Evolutionary conservation across 2,797 vertebrate genomes (phyloP).

Genomic region (Triplophysa bombifrons): DNA sequence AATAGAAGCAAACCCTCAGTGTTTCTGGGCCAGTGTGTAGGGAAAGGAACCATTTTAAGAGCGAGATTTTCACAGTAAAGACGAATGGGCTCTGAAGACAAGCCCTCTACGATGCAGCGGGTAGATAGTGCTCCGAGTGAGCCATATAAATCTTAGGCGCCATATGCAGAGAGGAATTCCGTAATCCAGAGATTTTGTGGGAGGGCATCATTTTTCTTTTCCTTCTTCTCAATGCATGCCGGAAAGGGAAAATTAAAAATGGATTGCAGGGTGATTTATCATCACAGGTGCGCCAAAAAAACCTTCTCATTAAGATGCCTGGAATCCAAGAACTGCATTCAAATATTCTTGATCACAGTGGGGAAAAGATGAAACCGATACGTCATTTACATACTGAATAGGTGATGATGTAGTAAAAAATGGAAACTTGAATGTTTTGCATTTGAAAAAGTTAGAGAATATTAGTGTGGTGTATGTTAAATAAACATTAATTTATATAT

Average conservation of each 20-base stretch:
- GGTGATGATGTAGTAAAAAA: conserved; percentile 7
- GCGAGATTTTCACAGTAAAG: conserved; percentile 47
- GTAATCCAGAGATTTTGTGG: conserved; percentile 54
- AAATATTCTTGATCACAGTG: background rate
- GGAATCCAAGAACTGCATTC: conserved; percentile 10
- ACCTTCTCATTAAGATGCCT: conserved; percentile 25
- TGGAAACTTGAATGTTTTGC: background rate
- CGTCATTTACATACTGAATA: conserved; percentile 42
- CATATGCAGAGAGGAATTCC: conserved; percentile 56
- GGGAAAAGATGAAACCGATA: conserved; percentile 22
- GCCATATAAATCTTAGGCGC: conserved; percentile 57
- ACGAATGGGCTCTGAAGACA: conserved; percentile 49
- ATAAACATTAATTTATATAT: background rate
- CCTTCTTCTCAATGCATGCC: conserved; percentile 11
- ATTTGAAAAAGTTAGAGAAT: background rate
- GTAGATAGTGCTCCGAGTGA: conserved; percentile 30
- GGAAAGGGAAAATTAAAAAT: conserved; percentile 57
- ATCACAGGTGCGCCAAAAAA: conserved; percentile 47
- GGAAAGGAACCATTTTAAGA: conserved; percentile 34
- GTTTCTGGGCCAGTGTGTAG: conserved; percentile 12
- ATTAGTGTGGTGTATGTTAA: background rate
- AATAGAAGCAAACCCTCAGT: background rate
- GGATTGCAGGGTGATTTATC: conserved; percentile 50
- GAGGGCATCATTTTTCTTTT: conserved; percentile 56
- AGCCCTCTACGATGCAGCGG: conserved; percentile 32